phyloP scores from a whole-genome alignment of 2,113 vertebrate genomes.

The Brachyistius frenatus region DNA sequence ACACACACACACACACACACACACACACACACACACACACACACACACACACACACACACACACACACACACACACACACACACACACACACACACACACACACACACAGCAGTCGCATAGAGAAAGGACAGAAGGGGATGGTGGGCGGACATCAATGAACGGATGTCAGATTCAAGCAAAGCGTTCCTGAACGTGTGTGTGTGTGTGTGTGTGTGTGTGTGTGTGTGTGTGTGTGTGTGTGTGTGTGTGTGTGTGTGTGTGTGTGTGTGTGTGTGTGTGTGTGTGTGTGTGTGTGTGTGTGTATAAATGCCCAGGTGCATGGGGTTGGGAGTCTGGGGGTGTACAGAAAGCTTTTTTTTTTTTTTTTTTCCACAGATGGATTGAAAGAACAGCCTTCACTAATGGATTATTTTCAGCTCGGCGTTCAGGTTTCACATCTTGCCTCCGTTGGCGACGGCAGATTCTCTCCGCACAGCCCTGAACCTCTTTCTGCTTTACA shows the following conservation, averaged over 20 bases:
- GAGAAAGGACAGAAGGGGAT: slow-evolving; percentile 70
- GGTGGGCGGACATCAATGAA: slow-evolving; percentile 77
- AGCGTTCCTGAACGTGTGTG: slow-evolving; percentile 56
- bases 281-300: slow-evolving; percentile 37
- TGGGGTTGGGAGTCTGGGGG: slow-evolving; percentile 69
- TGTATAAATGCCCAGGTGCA: slow-evolving; percentile 64
- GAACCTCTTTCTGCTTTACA: slow-evolving; percentile 15
- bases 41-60: slow-evolving; percentile 10
- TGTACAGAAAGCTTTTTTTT: slow-evolving; percentile 52
- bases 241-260: slow-evolving; percentile 23
- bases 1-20: slow-evolving; percentile 13
- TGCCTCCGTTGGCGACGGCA: slow-evolving; percentile 35
- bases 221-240: slow-evolving; percentile 45
- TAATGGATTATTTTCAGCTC: slow-evolving; percentile 75
- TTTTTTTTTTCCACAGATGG: slow-evolving; percentile 49
- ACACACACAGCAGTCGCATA: slow-evolving; percentile 17
- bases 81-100: neutral
- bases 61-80: slow-evolving; percentile 12
- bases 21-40: slow-evolving; percentile 4
- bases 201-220: slow-evolving; percentile 21
- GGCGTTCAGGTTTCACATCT: slow-evolving; percentile 58
- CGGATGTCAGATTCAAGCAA: slow-evolving; percentile 68
- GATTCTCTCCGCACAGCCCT: slow-evolving; percentile 22
- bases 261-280: slow-evolving; percentile 45
- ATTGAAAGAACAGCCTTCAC: slow-evolving; percentile 70